A percentile compares a stretch with the other conserved stretches of the same genome.
phyloP scores from a whole-genome alignment of 2,797 vertebrate genomes.

The Platalea minor region DNA sequence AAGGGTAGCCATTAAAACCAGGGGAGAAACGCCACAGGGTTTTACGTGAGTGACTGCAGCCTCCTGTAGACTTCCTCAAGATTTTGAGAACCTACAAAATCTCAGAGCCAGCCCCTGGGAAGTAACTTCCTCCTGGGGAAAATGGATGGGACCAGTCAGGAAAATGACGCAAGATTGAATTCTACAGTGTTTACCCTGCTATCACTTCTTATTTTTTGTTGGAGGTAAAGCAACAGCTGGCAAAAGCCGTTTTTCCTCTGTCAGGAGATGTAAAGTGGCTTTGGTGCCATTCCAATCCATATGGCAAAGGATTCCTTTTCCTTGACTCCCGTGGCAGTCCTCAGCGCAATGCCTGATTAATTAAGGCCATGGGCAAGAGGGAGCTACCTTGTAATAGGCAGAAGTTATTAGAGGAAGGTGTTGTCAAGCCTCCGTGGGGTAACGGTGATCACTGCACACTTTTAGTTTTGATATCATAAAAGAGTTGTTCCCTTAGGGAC shows the following conservation, averaged over 20 bases:
- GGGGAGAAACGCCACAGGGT: not conserved
- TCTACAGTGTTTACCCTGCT: not conserved
- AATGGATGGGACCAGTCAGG: not conserved
- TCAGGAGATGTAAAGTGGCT: not conserved
- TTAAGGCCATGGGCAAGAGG: conserved; percentile 24
- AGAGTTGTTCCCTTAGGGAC: conserved; percentile 52
- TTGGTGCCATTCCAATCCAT: conserved; percentile 36
- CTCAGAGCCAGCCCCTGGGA: not conserved
- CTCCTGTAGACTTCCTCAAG: not conserved
- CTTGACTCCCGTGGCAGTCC: not conserved
- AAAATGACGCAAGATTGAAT: not conserved
- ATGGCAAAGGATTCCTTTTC: conserved; percentile 37
- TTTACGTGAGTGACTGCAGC: not conserved
- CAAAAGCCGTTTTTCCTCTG: not conserved
- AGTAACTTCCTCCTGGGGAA: not conserved
- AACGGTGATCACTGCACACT: conserved; percentile 16
- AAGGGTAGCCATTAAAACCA: not conserved
- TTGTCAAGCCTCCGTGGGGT: conserved; percentile 18
- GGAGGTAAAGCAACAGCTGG: conserved; percentile 20
- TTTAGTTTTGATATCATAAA: conserved; percentile 50
- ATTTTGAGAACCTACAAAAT: not conserved
- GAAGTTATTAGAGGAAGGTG: conserved; percentile 35
- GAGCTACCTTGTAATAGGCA: conserved; percentile 13
- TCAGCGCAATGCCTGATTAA: not conserved
- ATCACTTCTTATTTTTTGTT: not conserved